Evolutionary conservation across 2,888 invertebrate species (phyloP), one percentile per base, ranked within the genome.

Genomic region (Diadromus collaris): DNA sequence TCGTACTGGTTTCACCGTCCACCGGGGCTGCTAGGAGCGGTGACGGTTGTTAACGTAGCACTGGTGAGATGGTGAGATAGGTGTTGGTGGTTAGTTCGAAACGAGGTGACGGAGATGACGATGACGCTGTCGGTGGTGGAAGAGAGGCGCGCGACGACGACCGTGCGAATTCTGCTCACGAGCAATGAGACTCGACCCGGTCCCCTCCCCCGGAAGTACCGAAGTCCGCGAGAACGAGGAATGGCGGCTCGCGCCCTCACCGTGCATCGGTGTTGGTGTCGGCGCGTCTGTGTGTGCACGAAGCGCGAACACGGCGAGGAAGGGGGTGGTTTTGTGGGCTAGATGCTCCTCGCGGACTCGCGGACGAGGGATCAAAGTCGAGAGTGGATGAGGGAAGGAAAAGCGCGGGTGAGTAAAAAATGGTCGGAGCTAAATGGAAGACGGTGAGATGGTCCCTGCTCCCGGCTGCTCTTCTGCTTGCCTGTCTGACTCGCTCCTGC

Each of bases 281-380:
- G 4, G 5, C 4, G 38, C 16, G 24, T 21, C 0, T 19, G 48
- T 54, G 24, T 24, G 58, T 48, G 58, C 21, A 65, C 41, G 60
- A 70, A 46, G 68, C 71, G 60, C 32, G 29, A 44, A 46, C 21
- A 10, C 13, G 56, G 56, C 44, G 24, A 19, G 46, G 27, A 34
- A 41, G 48, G 63, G 34, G 24, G 29, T 60, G 29, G 63, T 69
- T 41, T 41, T 9, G 41, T 7, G 54, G 51, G 70, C 61, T 65
- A 65, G 71, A 38, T 78, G 67, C 46, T 72, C 68, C 76, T 44
- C 54, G 63, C 46, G 58, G 58, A 60, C 32, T 51, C 70, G 71
- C 38, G 38, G 29, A 56, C 34, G 41, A 60, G 46, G 63, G 72
- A 74, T 79, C 73, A 48, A 63, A 73, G 74, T 75, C 70, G 69